Conservation (phyloP, 1,140 invertebrate genomes). For the Magallana angulata region DNA sequence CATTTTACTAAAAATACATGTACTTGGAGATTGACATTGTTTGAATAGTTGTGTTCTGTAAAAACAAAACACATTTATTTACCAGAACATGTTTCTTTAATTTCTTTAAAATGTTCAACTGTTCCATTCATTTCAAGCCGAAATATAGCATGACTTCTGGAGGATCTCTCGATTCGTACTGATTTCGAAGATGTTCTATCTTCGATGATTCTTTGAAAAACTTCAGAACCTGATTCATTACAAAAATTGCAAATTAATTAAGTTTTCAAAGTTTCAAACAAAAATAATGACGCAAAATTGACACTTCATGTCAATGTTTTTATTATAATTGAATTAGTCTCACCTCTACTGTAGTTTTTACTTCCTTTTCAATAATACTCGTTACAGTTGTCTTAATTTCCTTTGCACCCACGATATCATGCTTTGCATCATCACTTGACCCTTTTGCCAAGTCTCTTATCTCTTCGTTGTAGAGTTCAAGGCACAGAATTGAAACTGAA, state of each 20-base stretch:
- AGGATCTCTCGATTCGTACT: neutral
- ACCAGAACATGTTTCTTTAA: neutral
- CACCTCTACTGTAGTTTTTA: neutral
- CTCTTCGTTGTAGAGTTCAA: slow-evolving; percentile 4
- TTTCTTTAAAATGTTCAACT: slow-evolving; percentile 79
- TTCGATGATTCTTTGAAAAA: neutral
- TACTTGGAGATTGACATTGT: too few relatives aligned
- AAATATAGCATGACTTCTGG: slow-evolving; percentile 28
- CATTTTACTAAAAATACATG: too few relatives aligned
- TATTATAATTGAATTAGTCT: too few relatives aligned
- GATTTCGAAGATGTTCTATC: neutral
- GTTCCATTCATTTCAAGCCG: slow-evolving; percentile 84
- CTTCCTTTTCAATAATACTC: neutral
- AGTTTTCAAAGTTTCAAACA: too few relatives aligned
- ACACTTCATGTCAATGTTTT: too few relatives aligned
- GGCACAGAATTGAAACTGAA: neutral
- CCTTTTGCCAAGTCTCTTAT: neutral
- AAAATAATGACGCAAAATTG: too few relatives aligned
- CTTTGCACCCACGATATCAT: neutral
- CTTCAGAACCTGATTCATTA: neutral
- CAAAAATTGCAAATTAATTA: too few relatives aligned
- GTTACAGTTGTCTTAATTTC: neutral
- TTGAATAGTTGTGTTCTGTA: too few relatives aligned
- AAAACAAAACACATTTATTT: too few relatives aligned
- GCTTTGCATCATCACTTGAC: neutral